Base-by-base conservation (phyloP, 2,888 invertebrate species). In the Endomychus coccineus region DNA sequence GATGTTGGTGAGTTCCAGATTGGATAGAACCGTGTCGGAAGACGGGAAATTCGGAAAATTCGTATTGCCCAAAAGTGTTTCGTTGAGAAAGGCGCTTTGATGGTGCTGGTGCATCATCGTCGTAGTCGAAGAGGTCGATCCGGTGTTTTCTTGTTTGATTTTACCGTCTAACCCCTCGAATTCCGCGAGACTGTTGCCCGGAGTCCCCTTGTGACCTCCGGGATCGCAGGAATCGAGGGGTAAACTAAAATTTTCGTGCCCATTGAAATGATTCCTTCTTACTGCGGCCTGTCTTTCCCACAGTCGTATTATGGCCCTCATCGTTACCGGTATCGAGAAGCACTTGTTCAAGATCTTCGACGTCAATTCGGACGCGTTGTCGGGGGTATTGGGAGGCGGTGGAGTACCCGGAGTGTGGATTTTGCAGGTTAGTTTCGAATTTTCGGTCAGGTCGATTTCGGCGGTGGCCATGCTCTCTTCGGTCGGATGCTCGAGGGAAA, bases 391-490 rank as follows among this genome's bases (percentile, higher is more conserved):
- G 3, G 51, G 42, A 3, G 61, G 56, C 1, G 60, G 56, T 45
- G 56, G 69, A 52, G 51, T 72, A 3, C 59, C 59, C 0, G 79
- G 72, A 15, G 80, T 78, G 59, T 81, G 82, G 1, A 94, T 76
- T 17, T 78, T 73, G 53, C 91, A 92, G 32, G 80, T 77, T 0
- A 90, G 75, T 44, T 81, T 79, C 0, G 83, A 80, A 11, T 86
- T 78, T 54, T 92, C 90, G 4, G 77, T 71, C 34, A 96, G 70
- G 62, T 91, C 84, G 44, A 96, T 73, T 61, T 95, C 94, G 9
- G 88, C 85, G 0, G 94, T 92, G 1, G 91, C 88, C 79, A 95
- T 83, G 42, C 87, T 84, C 63, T 92, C 92, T 58, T 91, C 90
- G 12, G 83, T 70, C 0, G 95, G 94, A 69, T 95, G 92, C 61